Base-by-base conservation (phyloP, 2,797 vertebrate species). In the Gila robusta region DNA sequence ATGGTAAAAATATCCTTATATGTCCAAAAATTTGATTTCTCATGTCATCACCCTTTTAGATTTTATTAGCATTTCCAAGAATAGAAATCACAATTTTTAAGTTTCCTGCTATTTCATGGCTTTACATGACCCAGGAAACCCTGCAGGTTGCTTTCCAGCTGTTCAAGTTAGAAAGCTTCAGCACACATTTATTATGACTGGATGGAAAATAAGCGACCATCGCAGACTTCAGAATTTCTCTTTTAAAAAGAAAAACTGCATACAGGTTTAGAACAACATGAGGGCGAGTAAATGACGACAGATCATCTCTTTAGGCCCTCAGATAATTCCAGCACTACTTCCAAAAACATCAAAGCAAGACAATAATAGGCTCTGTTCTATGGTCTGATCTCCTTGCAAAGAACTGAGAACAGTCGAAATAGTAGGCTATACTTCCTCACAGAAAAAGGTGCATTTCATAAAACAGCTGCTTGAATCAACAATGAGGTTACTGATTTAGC, bases 271-370 rank as follows among this genome's bases (percentile, higher is more conserved):
- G 21, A 39, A 59, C 32, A 77, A 39, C 73, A 39, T 10, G 35
- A 78, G 74, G 3, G 52, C 2, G 12, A 59, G 32, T 39, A 59
- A 78, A 78, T 39, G 12, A 39, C 8, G 32, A 56, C 21, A n/a
- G 74, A 39, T 39, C 35, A 5, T 78, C 52, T 78, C 12, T 56
- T 78, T 59, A 39, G 32, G 6, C 74, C 32, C 32, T 59, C 21
- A 39, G 74, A 56, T 39, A n/a, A 59, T n/a, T 78, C 32, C 74
- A 80, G 41, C 28, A 49, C 41, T 49, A 47, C 26, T 67, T 80
- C 26, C 41, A 80, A 49, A 80, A 23, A 49, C 39, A 59, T 56
- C 21, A 39, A 16, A 77, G 49, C 12, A 5, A 39, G 35, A 59
- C 32, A 56, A 78, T 59, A 59, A 54, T 23, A 9, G 52, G 32